Conservation (phyloP, 2,888 invertebrate species). For the Pachydiplax longipennis region DNA sequence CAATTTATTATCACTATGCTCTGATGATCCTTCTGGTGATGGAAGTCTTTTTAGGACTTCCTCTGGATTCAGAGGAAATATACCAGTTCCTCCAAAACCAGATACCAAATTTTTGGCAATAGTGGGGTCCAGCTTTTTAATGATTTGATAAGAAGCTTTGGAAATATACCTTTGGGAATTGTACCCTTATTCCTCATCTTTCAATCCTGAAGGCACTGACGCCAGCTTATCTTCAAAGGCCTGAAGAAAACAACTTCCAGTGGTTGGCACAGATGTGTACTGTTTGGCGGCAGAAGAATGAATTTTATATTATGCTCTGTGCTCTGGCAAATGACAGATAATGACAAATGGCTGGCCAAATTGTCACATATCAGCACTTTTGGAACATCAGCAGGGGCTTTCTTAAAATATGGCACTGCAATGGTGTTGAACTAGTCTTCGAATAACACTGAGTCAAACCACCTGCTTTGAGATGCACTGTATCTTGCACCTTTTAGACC, state of each 20-base stretch:
- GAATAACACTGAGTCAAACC: neutral
- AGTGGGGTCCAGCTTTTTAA: neutral
- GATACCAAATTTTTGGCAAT: neutral
- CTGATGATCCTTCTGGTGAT: too few species aligned
- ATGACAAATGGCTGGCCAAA: constrained; percentile 54
- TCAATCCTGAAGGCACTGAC: neutral
- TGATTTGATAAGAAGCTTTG: neutral
- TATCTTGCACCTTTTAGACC: neutral
- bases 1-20: too few species aligned
- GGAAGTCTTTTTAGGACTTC: too few species aligned
- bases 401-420: constrained; percentile 52
- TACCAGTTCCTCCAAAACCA: neutral
- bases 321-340: constrained; percentile 53
- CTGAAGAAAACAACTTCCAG: constrained; percentile 54
- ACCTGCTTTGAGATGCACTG: neutral
- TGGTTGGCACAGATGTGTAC: constrained; percentile 54
- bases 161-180: neutral
- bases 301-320: constrained; percentile 54
- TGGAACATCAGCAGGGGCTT: constrained; percentile 49
- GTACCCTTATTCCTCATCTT: neutral
- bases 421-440: constrained; percentile 46
- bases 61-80: too few species aligned
- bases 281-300: constrained; percentile 53
- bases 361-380: constrained; percentile 58
- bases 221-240: constrained; percentile 46